Evolutionary conservation across 2,888 invertebrate genomes (phyloP), one percentile per base, ranked within the genome.

Genomic region (Pyrrhosoma nymphula): DNA sequence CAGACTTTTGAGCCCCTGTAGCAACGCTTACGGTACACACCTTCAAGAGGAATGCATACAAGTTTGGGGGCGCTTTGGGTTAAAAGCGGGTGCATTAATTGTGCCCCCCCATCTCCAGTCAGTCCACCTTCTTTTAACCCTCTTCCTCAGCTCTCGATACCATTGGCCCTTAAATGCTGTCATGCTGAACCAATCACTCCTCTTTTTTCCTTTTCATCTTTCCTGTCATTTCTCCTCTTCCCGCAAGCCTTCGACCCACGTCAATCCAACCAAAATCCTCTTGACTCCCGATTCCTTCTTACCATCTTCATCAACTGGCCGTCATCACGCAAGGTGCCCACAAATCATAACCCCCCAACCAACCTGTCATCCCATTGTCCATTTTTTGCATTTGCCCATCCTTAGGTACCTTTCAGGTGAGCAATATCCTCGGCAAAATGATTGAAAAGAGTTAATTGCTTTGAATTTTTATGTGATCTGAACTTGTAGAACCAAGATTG

Each of bases 1-100:
- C 95, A 95, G 95, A 95, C 95, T 93, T 93, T 93, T 93, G 93
- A 93, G 93, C 93, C 93, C 93, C 69, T 93, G 93, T 93, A 93
- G 93, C 93, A 47, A 93, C 93, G 93, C 93, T 75, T 47, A 89
- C 47, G 89, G 89, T 89, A 89, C 89, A 93, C 93, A 95, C 95
- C 95, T 88, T 88, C 90, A 95, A 96, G 95, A 95, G 95, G 95
- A 95, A 88, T 95, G 35, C 60, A 89, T 82, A 90, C 75, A 35
- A 55, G 26, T 91, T 30, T 90, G 39, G 55, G 89, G 88, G 89
- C 89, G 89, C 89, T 56, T 89, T 89, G 89, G 89, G 89, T 89
- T 89, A 39, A 93, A 93, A 93, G 47, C n/a, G 75, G 93, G 93
- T 93, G 93, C 69, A 93, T 39, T 20, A 60, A 20, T 93, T 39